These are phyloP conservation scores for Lomographa bimaculata DNA, from an alignment of 2,888 invertebrate species.

Conservation along the genomic window DNA sequence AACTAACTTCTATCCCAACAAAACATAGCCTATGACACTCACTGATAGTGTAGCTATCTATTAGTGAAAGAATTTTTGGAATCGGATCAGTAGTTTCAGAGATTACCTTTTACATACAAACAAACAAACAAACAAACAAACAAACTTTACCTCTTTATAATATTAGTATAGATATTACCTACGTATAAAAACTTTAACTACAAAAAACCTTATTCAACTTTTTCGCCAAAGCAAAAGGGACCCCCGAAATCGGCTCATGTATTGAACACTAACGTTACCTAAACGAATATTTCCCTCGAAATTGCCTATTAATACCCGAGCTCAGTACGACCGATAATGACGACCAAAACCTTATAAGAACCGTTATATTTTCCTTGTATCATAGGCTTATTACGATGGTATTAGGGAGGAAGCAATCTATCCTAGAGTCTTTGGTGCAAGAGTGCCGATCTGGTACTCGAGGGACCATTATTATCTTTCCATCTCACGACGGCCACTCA, in stretches of 20 bases:
- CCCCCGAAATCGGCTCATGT: conserved; percentile 2
- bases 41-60: no score
- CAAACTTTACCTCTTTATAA: no score
- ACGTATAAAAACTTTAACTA: conserved; percentile 1
- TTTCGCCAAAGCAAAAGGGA: background rate
- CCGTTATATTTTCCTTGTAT: conserved; percentile 25
- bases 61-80: no score
- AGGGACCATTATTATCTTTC: conserved; percentile 29
- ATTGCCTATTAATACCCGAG: conserved; percentile 27
- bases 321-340: conserved; percentile 24
- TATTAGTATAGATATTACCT: no score
- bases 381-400: conserved; percentile 24
- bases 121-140: no score
- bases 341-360: conserved; percentile 28
- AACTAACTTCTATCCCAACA: no score
- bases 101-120: no score
- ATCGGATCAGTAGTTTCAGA: no score
- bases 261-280: conserved; percentile 19
- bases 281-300: conserved; percentile 19
- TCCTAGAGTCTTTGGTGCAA: conserved; percentile 19
- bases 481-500: conserved; percentile 17
- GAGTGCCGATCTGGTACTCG: conserved; percentile 13
- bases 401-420: conserved; percentile 26
- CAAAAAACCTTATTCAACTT: background rate
- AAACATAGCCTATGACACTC: no score